Base-by-base conservation (phyloP, 2,888 invertebrate species). In the Drosophila tripunctata region DNA sequence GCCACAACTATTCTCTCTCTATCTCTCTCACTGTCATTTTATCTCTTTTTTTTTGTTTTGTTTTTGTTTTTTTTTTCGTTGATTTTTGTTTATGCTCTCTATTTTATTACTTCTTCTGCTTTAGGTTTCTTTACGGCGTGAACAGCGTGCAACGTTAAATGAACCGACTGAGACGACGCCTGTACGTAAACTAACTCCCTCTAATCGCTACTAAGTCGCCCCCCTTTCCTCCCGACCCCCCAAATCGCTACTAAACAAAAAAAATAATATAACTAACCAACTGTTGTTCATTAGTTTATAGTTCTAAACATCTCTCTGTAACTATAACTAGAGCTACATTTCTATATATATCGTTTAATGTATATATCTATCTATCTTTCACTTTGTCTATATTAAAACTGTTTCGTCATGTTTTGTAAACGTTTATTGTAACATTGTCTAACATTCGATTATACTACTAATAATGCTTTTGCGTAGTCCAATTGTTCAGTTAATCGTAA, bases 121-220 rank as follows among this genome's bases (percentile, higher is more conserved):
- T 92, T 93, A 93, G 94, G 93, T 93, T 92, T 92, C 93, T 92
- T 92, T 92, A 92, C 92, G 93, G 91, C 92, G 92, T 93, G 92
- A 92, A 92, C 92, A 92, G 93, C 92, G 95, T 87, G 84, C 90
- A 84, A 87, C 77, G 86, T 89, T 87, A 75, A 86, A 83, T 85
- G 90, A 90, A 89, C 90, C 91, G 83, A 91, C 89, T 86, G 91
- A 91, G 89, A 90, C 89, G 87, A 91, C 91, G 81, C 91, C 91
- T 89, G 91, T 91, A 91, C 90, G 91, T 91, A 91, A 90, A 85
- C 87, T 88, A 87, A 87, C 83, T 82, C 68, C 68, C 78, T 69
- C 84, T 70, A 65, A 60, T 69, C 81, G 78, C 82, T 55, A 79
- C 63, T 64, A 80, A 61, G 47, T 48, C 30, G 15, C 31, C 27